Evolutionary conservation across 2,888 invertebrate species (phyloP).

Genomic region (Formica aserva): DNA sequence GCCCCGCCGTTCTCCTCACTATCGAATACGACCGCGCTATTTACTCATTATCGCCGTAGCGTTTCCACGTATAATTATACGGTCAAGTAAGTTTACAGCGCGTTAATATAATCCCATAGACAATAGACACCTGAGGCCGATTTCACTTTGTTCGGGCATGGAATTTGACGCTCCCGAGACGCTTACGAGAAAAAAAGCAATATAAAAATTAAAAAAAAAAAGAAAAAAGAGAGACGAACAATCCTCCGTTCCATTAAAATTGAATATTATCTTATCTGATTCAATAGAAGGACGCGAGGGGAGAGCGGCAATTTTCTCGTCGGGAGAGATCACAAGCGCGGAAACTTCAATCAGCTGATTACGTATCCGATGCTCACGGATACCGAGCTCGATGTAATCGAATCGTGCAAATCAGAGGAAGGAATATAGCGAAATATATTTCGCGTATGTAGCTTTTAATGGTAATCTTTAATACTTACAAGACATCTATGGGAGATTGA

Average conservation of each 20-base stretch:
- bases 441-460: neutral
- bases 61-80: constrained; percentile 8
- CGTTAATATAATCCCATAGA: neutral
- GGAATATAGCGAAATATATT: constrained; percentile 1
- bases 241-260: constrained; percentile 75
- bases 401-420: neutral
- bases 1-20: neutral
- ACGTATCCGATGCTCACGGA: constrained; percentile 24
- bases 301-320: constrained; percentile 77
- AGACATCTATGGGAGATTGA: constrained; percentile 83
- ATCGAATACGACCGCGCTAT: constrained; percentile 20
- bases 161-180: neutral
- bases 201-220: neutral
- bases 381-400: constrained; percentile 6
- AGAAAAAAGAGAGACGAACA: neutral
- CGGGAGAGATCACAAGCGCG: constrained; percentile 63
- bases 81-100: neutral
- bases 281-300: constrained; percentile 72
- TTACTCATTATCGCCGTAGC: constrained; percentile 25
- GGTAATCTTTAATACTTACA: constrained; percentile 77
- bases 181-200: neutral
- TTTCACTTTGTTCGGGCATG: neutral
- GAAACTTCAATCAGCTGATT: constrained; percentile 79
- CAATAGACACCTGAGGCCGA: neutral
- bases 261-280: constrained; percentile 77